Evolutionary conservation across 2,113 vertebrate genomes (phyloP), one percentile per base, ranked within the genome.

Genomic region (Rattus norvegicus): DNA sequence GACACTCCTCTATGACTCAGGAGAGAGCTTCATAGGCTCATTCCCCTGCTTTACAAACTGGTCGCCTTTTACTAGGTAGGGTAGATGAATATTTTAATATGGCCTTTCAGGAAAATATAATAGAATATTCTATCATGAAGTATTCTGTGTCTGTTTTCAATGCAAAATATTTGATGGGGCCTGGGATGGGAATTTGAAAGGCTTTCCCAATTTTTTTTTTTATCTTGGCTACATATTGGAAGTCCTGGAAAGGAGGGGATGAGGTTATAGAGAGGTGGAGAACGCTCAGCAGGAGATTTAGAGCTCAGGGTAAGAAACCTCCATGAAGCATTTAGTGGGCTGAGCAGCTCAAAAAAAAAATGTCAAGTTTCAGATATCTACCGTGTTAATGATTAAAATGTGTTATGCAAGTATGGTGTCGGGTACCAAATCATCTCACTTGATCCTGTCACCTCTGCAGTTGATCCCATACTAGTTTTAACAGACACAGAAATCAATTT

Each of bases 301-400:
- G 28, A 33, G 11, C 56, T 97, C 47, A 69, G 8, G 8, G 36
- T 59, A 69, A 69, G 63, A 63, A 93, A 43, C 16, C 79, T 67
- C n/a, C 86, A 52, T 54, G 19, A 94, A 85, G 70, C 39, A 49
- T 43, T 92, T 92, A 77, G 0, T 90, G 86, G 92, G 59, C 36
- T 94, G 70, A 95, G 54, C 70, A 54, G 70, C 59, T 97, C 86
- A 92, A 95, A 95, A 92, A 95, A 95, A 88, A 61, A 94, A 93
- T 93, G 70, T 52, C 59, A 92, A 59, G 30, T 22, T 5, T 63
- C 81, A 83, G 80, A 20, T 54, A 87, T 1, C 43, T 36, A 36
- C 11, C 52, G 13, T 49, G 39, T 88, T 95, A 92, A 92, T 93
- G 69, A 95, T 92, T 93, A 79, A 94, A 97, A 92, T 43, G 63